Percentiles rank a stretch among this genome's conserved stretches.
phyloP scores from a whole-genome alignment of 2,113 vertebrate species.

The Melanostigma gelatinosum region DNA sequence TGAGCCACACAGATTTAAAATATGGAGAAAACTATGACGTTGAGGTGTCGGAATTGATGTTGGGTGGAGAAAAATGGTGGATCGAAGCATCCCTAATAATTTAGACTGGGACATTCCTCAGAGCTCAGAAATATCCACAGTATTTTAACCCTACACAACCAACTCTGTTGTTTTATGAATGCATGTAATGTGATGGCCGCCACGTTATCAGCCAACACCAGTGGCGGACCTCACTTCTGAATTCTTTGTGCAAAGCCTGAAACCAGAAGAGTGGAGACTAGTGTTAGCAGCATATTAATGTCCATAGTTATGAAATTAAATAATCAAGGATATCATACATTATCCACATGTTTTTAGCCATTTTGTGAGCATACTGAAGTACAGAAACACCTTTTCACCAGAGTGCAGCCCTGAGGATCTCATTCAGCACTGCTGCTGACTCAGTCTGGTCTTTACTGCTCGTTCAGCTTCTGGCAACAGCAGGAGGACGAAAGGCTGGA shows the following conservation, averaged over 20 bases:
- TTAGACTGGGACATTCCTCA: neutral
- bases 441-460: slow-evolving; percentile 35
- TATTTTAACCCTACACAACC: neutral
- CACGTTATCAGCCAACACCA: too few species aligned
- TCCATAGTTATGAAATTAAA: neutral
- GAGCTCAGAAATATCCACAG: neutral
- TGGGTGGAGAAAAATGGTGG: too few species aligned
- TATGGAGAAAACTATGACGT: neutral
- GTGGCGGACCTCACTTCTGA: neutral
- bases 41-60: neutral
- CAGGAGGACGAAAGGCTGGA: slow-evolving; percentile 8
- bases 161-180: neutral
- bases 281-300: neutral
- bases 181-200: neutral
- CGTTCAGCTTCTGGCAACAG: slow-evolving; percentile 48
- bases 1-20: neutral
- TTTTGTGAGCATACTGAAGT: neutral
- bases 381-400: slow-evolving; percentile 7
- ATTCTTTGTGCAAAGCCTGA: neutral
- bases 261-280: neutral
- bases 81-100: neutral
- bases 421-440: slow-evolving; percentile 36
- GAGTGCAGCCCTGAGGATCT: slow-evolving; percentile 20
- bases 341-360: neutral
- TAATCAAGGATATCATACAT: neutral